These are phyloP conservation scores for Dione juno DNA, from an alignment of 2,888 invertebrate genomes.

Conservation along the genomic window DNA sequence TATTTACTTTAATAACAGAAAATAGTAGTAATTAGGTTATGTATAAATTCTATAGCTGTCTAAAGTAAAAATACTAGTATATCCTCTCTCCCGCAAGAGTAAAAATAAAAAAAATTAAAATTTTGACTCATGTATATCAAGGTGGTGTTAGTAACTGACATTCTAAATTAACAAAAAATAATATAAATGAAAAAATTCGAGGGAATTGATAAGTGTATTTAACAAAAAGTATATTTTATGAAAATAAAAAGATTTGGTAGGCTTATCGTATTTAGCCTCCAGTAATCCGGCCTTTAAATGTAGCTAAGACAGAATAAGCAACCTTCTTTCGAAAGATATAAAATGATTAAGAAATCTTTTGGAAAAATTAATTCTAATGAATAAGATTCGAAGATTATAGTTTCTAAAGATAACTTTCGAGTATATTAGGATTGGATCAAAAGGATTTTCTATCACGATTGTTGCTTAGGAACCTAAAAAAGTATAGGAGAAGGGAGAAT, in stretches of 20 bases:
- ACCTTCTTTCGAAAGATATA: not conserved
- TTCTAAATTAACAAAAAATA: no score
- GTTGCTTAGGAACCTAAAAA: not conserved
- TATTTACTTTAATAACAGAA: no score
- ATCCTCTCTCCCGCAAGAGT: no score
- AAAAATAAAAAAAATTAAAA: no score
- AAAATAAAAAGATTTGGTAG: not conserved
- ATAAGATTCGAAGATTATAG: not conserved
- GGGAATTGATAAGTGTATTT: not conserved
- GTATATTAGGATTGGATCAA: not conserved
- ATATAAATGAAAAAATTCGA: not conserved
- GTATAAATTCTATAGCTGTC: no score
- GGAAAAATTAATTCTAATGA: not conserved
- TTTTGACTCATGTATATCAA: no score
- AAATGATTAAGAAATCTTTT: not conserved
- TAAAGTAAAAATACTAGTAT: no score
- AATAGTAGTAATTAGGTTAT: no score
- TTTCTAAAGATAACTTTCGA: not conserved
- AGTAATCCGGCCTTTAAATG: conserved; percentile 2
- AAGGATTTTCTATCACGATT: not conserved
- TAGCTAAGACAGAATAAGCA: not conserved
- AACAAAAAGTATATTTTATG: not conserved
- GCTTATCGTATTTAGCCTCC: conserved; percentile 6
- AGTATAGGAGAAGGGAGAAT: no score
- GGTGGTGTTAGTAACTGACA: no score